Base-by-base conservation (phyloP, 1,140 invertebrate genomes). In the Metaphire vulgaris region DNA sequence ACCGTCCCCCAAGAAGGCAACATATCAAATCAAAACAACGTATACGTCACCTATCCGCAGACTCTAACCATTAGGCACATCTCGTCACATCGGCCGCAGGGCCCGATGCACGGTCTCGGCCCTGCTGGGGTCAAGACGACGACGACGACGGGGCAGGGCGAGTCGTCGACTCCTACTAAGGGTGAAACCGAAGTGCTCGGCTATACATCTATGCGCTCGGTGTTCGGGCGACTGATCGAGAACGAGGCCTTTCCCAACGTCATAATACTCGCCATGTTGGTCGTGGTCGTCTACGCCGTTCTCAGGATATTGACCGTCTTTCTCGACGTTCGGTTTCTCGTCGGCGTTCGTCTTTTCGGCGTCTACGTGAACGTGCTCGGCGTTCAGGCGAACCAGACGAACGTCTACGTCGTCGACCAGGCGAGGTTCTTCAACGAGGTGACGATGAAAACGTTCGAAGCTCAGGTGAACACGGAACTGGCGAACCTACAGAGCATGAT, bases 361-460 rank as follows among this genome's bases (percentile, higher is more conserved):
- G 69, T 75, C 29, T 76, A 64, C 29, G 31, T 32, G 16, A 31
- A 41, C 2, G 73, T 67, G 6, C 69, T 78, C 33, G 69, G 56
- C 32, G 74, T 76, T 21, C 34, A 68, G 30, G n/a, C 70, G 29
- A 72, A 76, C 68, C 77, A 75, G 41, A 78, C 77, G 16, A 76
- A 78, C 64, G 33, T 41, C 74, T 78, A 78, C 68, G 21, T 78
- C 64, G 33, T 29, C 29, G 33, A 76, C n/a, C 77, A 78, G 56
- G 77, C 77, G n/a, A 68, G 70, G 12, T 67, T 76, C 69, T 69
- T 78, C n/a, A 78, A 78, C 33, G 15, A 29, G 1, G 74, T 78
- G 30, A 64, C 74, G 28, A 75, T 78, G 74, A 74, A 64, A 15
- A 75, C 65, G n/a, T 78, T 76, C 34, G 28, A 76, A n/a, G 32